A percentile compares a stretch with the other conserved stretches of the same genome.
phyloP scores from a whole-genome alignment of 2,113 vertebrate species.

The Catharus bicknelli region DNA sequence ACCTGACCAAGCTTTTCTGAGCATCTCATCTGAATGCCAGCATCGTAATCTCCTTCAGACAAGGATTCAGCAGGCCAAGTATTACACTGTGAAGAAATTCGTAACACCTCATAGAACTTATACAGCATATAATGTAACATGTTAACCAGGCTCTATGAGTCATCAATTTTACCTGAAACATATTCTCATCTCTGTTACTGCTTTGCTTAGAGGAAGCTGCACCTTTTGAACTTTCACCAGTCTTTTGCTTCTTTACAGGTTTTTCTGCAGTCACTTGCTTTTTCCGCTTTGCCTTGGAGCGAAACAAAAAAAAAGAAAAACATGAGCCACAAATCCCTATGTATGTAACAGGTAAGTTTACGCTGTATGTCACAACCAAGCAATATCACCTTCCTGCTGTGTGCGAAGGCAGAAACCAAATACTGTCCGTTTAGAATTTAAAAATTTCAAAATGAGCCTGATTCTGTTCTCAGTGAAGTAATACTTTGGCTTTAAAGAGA shows the following conservation, averaged over 20 bases:
- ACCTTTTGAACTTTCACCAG: conserved; percentile 62
- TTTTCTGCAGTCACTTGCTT: not conserved
- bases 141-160: not conserved
- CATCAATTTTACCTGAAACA: conserved; percentile 88
- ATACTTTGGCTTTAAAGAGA: not conserved
- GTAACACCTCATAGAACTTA: not conserved
- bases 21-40: not conserved
- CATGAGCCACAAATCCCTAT: not conserved
- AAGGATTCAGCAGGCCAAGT: not conserved
- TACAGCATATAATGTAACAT: not conserved
- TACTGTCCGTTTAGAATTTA: not conserved
- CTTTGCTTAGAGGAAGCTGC: conserved; percentile 85
- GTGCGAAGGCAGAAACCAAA: not conserved
- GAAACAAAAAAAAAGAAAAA: not conserved
- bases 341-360: not conserved
- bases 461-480: not conserved
- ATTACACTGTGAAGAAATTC: not conserved
- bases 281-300: not conserved
- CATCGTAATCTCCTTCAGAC: fast-evolving
- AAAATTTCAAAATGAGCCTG: not conserved
- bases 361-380: fast-evolving
- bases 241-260: not conserved
- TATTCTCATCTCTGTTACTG: conserved; percentile 85
- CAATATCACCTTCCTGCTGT: not conserved
- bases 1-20: not conserved